Percentiles rank a stretch among this genome's conserved stretches.
These are phyloP conservation scores for Limonius californicus DNA, from an alignment of 1,140 invertebrate species.

Conservation along the genomic window DNA sequence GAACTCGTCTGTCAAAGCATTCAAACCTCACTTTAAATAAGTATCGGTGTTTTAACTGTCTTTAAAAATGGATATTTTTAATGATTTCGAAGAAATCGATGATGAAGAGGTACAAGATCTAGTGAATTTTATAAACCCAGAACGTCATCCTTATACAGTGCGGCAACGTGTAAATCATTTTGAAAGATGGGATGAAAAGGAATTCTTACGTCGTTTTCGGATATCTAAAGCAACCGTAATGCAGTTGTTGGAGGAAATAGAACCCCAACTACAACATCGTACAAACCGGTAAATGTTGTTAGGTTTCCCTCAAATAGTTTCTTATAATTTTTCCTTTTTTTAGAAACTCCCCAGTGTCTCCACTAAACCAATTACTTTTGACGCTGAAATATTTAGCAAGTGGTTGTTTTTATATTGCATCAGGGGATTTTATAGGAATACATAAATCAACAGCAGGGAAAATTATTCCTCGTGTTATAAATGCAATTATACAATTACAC, in stretches of 20 bases:
- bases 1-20: too few relatives aligned
- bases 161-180: neutral
- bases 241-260: neutral
- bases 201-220: neutral
- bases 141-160: neutral
- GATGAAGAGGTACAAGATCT: too few relatives aligned
- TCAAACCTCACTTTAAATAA: too few relatives aligned
- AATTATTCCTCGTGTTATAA: constrained; percentile 2
- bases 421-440: constrained; percentile 13
- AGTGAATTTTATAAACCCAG: neutral
- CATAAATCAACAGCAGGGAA: constrained; percentile 7
- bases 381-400: neutral
- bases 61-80: too few relatives aligned
- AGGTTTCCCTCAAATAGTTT: neutral
- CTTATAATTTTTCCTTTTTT: neutral
- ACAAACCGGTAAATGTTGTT: neutral
- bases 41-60: too few relatives aligned
- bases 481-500: neutral
- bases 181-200: neutral
- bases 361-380: neutral
- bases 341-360: neutral
- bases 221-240: neutral
- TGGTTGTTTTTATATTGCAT: neutral
- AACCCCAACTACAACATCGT: neutral
- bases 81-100: too few relatives aligned